Evolutionary conservation across 2,113 vertebrate species (phyloP).

Genomic region (Trinectes maculatus): DNA sequence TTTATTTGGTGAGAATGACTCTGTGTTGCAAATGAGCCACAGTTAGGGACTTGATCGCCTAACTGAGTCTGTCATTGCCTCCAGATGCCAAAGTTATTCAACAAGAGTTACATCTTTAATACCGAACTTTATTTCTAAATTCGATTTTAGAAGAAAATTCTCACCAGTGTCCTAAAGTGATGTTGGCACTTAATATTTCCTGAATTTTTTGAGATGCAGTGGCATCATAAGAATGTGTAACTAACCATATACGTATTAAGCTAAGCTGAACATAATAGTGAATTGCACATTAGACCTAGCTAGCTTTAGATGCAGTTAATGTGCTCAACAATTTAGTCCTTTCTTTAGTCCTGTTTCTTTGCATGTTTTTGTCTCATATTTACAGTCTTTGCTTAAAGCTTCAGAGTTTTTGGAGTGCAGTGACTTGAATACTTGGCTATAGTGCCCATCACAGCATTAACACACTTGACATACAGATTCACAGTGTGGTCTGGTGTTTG

Average conservation of each 20-base stretch:
- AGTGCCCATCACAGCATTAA: conserved; percentile 71
- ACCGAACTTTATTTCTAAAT: background rate
- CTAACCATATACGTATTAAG: background rate
- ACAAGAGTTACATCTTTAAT: background rate
- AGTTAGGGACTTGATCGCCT: no score
- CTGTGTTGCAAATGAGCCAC: no score
- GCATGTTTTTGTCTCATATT: conserved; percentile 58
- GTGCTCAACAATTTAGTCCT: background rate
- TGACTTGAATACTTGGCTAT: conserved; percentile 78
- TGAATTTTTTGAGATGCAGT: conserved; percentile 7
- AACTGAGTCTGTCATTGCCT: no score
- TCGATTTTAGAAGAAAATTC: background rate
- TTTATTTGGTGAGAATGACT: no score
- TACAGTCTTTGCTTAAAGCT: conserved; percentile 9
- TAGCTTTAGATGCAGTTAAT: background rate
- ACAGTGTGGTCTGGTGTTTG: conserved; percentile 64
- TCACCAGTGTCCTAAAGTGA: background rate
- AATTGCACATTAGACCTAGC: background rate
- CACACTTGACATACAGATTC: conserved; percentile 57
- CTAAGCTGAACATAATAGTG: background rate
- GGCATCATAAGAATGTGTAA: conserved; percentile 5
- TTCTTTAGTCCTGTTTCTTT: conserved; percentile 48
- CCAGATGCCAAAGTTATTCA: background rate
- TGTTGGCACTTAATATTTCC: background rate
- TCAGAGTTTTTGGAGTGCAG: conserved; percentile 64